Conservation (phyloP, 2,888 invertebrate species). For the Orthosia incerta region DNA sequence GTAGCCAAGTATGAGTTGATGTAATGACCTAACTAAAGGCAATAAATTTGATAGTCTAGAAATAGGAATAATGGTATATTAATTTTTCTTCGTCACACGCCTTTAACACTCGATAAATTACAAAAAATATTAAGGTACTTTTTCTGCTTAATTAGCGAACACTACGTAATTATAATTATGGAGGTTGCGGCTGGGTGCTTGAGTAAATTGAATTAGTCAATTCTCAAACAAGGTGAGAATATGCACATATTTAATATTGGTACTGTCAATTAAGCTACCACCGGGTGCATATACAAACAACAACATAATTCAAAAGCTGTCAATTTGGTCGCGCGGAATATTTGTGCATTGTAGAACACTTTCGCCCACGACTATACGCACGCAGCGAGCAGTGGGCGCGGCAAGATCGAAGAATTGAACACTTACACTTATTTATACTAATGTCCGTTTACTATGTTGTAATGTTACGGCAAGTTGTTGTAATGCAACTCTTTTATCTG, state of each 20-base stretch:
- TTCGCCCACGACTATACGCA: constrained; percentile 62
- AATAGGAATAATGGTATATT: background rate
- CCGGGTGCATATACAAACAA: constrained; percentile 46
- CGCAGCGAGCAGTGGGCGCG: constrained; percentile 66
- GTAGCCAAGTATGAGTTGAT: background rate
- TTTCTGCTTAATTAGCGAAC: constrained; percentile 31
- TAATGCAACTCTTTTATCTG: constrained; percentile 59
- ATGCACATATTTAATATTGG: constrained; percentile 57
- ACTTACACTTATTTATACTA: constrained; percentile 68
- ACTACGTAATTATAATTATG: constrained; percentile 41
- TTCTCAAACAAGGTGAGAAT: constrained; percentile 49
- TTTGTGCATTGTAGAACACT: constrained; percentile 53
- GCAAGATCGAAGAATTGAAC: constrained; percentile 65
- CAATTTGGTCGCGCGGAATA: constrained; percentile 56
- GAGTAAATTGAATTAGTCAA: constrained; percentile 33
- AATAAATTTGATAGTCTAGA: background rate
- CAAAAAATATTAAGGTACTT: constrained; percentile 17
- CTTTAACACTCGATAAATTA: constrained; percentile 45
- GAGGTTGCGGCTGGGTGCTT: constrained; percentile 7
- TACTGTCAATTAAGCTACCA: constrained; percentile 59
- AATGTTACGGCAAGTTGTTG: constrained; percentile 45
- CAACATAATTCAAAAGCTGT: constrained; percentile 65
- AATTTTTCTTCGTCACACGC: constrained; percentile 14
- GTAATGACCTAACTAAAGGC: background rate
- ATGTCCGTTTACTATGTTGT: constrained; percentile 61